Conservation (phyloP, 2,888 invertebrate species). For the Lycaena phlaeas region DNA sequence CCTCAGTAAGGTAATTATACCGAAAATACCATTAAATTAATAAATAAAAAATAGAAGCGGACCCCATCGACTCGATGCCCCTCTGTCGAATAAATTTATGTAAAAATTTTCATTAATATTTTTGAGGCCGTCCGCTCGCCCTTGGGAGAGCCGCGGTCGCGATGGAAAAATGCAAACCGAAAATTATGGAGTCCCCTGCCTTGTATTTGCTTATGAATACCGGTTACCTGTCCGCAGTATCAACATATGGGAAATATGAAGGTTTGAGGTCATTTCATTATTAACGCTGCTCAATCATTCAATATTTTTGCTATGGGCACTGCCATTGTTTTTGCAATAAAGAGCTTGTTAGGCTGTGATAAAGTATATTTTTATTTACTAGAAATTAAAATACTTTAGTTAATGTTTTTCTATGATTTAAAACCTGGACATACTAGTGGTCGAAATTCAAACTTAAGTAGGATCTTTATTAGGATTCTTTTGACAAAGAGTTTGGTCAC, state of each 20-base stretch:
- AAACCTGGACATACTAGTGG: too few relatives aligned
- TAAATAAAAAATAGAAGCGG: conserved; percentile 69
- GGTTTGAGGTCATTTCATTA: conserved; percentile 24
- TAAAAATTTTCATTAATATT: conserved; percentile 74
- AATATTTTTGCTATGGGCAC: conserved; percentile 7
- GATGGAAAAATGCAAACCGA: conserved; percentile 73
- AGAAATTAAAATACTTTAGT: too few relatives aligned
- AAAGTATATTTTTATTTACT: too few relatives aligned
- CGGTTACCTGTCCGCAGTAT: conserved; percentile 48
- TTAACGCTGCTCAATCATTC: conserved; percentile 25
- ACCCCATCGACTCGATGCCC: conserved; percentile 60
- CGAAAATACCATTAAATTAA: conserved; percentile 73
- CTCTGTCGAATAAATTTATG: conserved; percentile 72
- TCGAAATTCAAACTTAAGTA: too few relatives aligned
- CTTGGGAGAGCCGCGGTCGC: conserved; percentile 71
- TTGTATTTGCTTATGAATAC: conserved; percentile 73
- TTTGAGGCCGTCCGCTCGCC: conserved; percentile 68
- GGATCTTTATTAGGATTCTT: too few relatives aligned
- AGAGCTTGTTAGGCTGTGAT: too few relatives aligned
- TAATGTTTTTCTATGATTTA: too few relatives aligned
- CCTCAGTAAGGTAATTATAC: conserved; percentile 70
- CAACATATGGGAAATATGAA: conserved; percentile 47
- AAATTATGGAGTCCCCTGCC: conserved; percentile 69
- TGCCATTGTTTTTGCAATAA: background rate
- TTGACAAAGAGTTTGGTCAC: too few relatives aligned